These are phyloP conservation scores for Archegozetes longisetosus DNA, from an alignment of 1,140 invertebrate species.

Conservation along the genomic window DNA sequence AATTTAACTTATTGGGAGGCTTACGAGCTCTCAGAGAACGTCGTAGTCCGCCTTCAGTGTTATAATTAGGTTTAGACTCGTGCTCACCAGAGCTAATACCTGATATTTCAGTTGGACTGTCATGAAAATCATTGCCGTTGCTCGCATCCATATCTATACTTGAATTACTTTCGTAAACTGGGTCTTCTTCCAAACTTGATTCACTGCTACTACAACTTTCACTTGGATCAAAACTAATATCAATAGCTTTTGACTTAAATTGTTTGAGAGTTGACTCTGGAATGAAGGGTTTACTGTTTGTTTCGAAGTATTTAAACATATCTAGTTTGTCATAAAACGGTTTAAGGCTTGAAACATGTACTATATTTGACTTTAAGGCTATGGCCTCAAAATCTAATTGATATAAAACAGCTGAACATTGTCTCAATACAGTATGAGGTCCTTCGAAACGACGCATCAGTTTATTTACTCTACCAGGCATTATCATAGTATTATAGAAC, in stretches of 20 bases:
- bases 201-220: too few relatives aligned
- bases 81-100: not conserved
- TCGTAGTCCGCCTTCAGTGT: not conserved
- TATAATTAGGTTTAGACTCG: not conserved
- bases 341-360: not conserved
- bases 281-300: too few relatives aligned
- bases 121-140: not conserved
- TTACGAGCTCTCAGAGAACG: not conserved
- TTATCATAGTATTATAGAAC: not conserved
- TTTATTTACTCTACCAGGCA: not conserved
- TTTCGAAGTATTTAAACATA: not conserved
- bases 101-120: too few relatives aligned
- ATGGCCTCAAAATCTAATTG: not conserved
- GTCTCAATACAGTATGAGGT: not conserved
- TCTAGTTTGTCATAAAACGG: not conserved
- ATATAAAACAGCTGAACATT: not conserved
- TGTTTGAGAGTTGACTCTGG: not conserved
- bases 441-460: not conserved
- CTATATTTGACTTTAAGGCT: not conserved
- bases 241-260: too few relatives aligned
- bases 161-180: not conserved
- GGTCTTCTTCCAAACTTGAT: not conserved
- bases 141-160: not conserved
- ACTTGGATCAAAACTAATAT: too few relatives aligned
- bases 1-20: not conserved